These are phyloP conservation scores for Aproaerema taeniolella DNA, from an alignment of 2,888 invertebrate genomes.

Conservation along the genomic window DNA sequence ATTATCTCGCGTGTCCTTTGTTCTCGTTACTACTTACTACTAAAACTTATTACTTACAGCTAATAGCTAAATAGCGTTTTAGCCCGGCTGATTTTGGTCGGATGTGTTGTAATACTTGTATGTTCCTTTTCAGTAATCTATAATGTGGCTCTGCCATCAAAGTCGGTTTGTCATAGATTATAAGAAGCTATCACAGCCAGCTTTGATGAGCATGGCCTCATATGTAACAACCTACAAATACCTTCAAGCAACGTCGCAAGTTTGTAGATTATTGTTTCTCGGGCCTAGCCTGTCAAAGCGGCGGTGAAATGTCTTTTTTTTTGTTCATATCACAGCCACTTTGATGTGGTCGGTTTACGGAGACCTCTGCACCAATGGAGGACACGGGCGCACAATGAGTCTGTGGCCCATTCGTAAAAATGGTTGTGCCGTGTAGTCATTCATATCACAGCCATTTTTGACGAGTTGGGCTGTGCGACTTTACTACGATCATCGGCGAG, in stretches of 20 bases:
- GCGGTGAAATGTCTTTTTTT: conserved; percentile 87
- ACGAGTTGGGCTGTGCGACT: conserved; percentile 86
- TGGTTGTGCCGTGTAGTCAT: conserved; percentile 84
- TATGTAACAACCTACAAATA: conserved; percentile 32
- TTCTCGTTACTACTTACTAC: no score
- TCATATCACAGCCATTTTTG: conserved; percentile 97
- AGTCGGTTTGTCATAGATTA: conserved; percentile 89
- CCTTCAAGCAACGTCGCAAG: conserved; percentile 4
- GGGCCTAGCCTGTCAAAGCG: conserved; percentile 89
- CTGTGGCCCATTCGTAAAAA: conserved; percentile 83
- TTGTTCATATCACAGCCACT: conserved; percentile 97
- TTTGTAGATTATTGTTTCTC: conserved; percentile 40
- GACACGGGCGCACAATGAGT: conserved; percentile 20
- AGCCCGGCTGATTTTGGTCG: neutral
- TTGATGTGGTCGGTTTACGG: conserved; percentile 90
- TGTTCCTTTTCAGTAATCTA: conserved; percentile 15
- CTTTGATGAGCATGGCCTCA: conserved; percentile 93
- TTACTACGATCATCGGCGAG: conserved; percentile 24
- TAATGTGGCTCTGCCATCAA: conserved; percentile 82
- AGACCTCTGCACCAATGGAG: conserved; percentile 28
- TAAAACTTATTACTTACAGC: no score
- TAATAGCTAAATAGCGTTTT: no score
- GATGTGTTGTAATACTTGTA: neutral
- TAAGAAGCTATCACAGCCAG: conserved; percentile 92
- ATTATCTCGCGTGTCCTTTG: no score